Evolutionary conservation across 1,140 invertebrate species (phyloP).

Genomic region (Cecropterus lyciades): DNA sequence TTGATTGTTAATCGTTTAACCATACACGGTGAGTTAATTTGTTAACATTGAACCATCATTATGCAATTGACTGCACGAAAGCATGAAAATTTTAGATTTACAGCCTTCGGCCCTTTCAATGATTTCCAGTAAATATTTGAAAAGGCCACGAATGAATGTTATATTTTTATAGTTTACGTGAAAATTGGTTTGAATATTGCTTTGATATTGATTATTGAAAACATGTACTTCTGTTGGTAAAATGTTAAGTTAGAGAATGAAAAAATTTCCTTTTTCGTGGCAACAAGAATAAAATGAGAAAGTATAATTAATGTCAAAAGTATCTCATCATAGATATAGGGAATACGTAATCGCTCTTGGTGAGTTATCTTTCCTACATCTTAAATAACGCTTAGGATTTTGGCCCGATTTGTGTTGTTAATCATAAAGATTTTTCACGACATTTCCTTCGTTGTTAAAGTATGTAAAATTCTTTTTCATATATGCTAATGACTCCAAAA

Average conservation of each 20-base stretch:
- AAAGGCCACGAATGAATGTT: conserved; percentile 14
- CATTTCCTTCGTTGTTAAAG: too few relatives aligned
- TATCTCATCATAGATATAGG: too few relatives aligned
- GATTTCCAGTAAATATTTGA: conserved; percentile 30
- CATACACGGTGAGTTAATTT: not conserved
- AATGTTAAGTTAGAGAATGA: not conserved
- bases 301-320: too few relatives aligned
- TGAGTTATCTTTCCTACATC: too few relatives aligned
- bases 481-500: too few relatives aligned
- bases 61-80: conserved; percentile 43
- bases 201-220: not conserved
- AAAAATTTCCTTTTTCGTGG: not conserved
- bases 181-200: conserved; percentile 17
- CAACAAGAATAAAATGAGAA: not conserved
- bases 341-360: too few relatives aligned
- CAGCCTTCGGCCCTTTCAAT: conserved; percentile 32
- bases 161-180: conserved; percentile 21
- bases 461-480: too few relatives aligned
- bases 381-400: too few relatives aligned
- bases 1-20: not conserved
- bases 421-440: too few relatives aligned
- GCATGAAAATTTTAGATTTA: conserved; percentile 35
- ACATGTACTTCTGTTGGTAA: not conserved
- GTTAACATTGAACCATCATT: conserved; percentile 29
- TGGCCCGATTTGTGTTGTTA: too few relatives aligned